Conservation (phyloP, 2,113 vertebrate species). For the Atherinomorus stipes region DNA sequence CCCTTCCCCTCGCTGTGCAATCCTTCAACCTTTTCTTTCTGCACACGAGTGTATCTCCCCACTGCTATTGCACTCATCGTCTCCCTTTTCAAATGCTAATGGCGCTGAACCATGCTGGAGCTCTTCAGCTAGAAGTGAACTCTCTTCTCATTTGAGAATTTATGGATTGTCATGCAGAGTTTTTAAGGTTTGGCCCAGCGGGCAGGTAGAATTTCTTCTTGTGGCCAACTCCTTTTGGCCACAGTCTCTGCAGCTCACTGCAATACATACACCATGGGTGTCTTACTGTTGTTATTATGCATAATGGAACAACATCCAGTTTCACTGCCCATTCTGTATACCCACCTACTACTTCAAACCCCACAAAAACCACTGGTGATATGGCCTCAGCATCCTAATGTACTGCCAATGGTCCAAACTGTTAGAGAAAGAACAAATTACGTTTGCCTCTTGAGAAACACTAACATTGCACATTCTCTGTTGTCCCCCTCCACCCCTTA, state of each 20-base stretch:
- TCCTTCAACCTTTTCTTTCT: conserved; percentile 46
- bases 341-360: background rate
- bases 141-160: conserved; percentile 55
- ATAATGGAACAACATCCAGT: conserved; percentile 59
- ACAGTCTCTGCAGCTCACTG: conserved; percentile 33
- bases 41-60: conserved; percentile 7
- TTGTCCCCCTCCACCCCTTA: background rate
- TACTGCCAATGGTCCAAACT: conserved; percentile 28
- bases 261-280: conserved; percentile 35
- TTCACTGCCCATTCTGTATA: conserved; percentile 17
- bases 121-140: conserved; percentile 53
- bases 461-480: conserved; percentile 15
- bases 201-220: conserved; percentile 44
- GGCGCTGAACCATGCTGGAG: conserved; percentile 53
- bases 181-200: conserved; percentile 60
- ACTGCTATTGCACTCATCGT: conserved; percentile 42
- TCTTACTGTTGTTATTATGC: conserved; percentile 57
- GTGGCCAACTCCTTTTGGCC: conserved; percentile 62
- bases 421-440: conserved; percentile 17
- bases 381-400: background rate
- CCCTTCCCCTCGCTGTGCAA: conserved; percentile 13
- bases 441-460: conserved; percentile 45
- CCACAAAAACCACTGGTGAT: conserved; percentile 24
- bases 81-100: conserved; percentile 78
- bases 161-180: conserved; percentile 68